A percentile compares a stretch with the other conserved stretches of the same genome.
Evolutionary conservation across 1,140 invertebrate species (phyloP).

Genomic region (Lepidurus apus): DNA sequence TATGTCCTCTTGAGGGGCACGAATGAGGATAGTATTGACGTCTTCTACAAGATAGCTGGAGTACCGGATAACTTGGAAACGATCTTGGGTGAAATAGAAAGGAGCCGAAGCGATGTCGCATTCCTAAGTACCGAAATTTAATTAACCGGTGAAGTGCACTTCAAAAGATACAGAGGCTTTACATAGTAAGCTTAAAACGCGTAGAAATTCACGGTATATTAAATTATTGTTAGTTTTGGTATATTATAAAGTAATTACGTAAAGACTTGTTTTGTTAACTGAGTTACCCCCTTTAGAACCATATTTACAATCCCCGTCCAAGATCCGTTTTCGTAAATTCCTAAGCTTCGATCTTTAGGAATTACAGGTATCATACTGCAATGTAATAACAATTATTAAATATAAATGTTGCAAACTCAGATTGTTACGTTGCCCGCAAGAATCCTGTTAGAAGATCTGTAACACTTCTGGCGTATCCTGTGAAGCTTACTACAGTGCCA

Average conservation of each 20-base stretch:
- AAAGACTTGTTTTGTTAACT: background rate
- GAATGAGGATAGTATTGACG: background rate
- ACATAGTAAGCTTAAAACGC: too few species aligned
- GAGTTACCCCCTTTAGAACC: slow-evolving; percentile 1
- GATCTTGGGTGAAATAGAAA: background rate
- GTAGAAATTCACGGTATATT: too few species aligned
- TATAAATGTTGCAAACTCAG: background rate
- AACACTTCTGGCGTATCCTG: background rate
- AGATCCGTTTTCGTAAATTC: background rate
- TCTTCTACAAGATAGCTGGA: background rate
- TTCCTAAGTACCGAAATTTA: background rate
- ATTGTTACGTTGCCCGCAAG: background rate
- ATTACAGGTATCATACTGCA: slow-evolving; percentile 4
- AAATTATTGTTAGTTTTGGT: too few species aligned
- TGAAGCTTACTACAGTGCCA: background rate
- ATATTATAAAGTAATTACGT: too few species aligned
- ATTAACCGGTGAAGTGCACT: too few species aligned
- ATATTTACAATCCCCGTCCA: slow-evolving; percentile 11
- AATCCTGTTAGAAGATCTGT: background rate
- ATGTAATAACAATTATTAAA: background rate
- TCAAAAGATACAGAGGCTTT: too few species aligned
- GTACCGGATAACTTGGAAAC: background rate
- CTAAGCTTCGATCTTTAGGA: background rate
- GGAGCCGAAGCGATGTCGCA: background rate
- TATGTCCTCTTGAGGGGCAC: background rate